Conservation (phyloP, 2,797 vertebrate genomes). For the Taeniopygia guttata region DNA sequence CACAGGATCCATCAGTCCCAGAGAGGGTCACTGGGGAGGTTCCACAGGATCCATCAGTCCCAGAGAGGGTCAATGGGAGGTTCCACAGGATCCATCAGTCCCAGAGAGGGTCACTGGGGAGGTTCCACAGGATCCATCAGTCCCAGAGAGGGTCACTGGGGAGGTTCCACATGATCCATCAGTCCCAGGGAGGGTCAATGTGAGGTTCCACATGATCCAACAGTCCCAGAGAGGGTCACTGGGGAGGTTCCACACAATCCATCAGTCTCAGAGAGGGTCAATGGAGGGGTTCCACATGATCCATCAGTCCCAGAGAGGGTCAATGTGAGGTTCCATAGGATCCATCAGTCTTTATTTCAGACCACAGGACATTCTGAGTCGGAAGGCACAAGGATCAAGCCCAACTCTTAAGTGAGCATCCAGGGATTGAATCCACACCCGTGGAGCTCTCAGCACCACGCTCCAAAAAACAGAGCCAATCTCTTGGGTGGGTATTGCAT, state of each 20-base stretch:
- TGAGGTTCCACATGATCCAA: not conserved
- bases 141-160: not conserved
- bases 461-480: not conserved
- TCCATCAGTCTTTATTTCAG: not conserved
- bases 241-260: no score
- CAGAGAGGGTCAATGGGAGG: no score
- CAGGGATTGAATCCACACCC: not conserved
- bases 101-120: fast-evolving
- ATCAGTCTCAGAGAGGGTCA: no score
- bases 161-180: fast-evolving
- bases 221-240: not conserved
- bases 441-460: fast-evolving
- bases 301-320: not conserved
- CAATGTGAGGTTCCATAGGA: fast-evolving
- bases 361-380: not conserved
- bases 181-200: not conserved
- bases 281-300: no score
- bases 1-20: not conserved
- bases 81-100: not conserved
- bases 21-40: no score
- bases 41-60: no score
- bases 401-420: not conserved
- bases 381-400: not conserved
- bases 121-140: fast-evolving
- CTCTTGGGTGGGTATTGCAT: not conserved